Conservation (phyloP, 2,888 invertebrate species). For the Drosophila aldrichi region DNA sequence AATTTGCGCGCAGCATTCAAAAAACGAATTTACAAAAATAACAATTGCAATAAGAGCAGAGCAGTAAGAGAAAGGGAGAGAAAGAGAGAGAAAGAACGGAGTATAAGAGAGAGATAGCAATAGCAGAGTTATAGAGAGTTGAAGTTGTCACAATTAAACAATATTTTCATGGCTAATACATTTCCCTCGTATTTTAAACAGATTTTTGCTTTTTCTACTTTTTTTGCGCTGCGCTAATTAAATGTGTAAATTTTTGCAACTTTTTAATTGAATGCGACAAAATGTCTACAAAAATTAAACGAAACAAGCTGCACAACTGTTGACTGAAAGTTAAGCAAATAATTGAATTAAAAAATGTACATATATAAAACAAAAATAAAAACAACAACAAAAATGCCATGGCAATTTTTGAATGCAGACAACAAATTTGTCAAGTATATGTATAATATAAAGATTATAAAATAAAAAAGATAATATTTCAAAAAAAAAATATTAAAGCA, state of each 20-base stretch:
- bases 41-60: conserved; percentile 17
- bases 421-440: conserved; percentile 7
- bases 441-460: neutral
- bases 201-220: conserved; percentile 26
- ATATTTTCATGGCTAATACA: conserved; percentile 75
- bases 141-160: conserved; percentile 61
- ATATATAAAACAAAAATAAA: conserved; percentile 28
- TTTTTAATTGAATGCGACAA: conserved; percentile 77
- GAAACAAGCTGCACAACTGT: conserved; percentile 33
- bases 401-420: conserved; percentile 39
- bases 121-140: conserved; percentile 9
- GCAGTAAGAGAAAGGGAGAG: neutral
- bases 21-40: conserved; percentile 61
- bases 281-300: conserved; percentile 68
- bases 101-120: neutral
- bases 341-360: conserved; percentile 43
- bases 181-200: conserved; percentile 52
- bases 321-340: conserved; percentile 19
- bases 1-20: conserved; percentile 60
- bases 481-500: conserved; percentile 14
- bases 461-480: neutral
- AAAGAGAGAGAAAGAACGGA: neutral
- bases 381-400: conserved; percentile 1
- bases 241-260: conserved; percentile 71
- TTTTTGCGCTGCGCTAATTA: conserved; percentile 65